Evolutionary conservation across 2,888 invertebrate genomes (phyloP), one percentile per base, ranked within the genome.

Genomic region (Orchesellides sinensis): DNA sequence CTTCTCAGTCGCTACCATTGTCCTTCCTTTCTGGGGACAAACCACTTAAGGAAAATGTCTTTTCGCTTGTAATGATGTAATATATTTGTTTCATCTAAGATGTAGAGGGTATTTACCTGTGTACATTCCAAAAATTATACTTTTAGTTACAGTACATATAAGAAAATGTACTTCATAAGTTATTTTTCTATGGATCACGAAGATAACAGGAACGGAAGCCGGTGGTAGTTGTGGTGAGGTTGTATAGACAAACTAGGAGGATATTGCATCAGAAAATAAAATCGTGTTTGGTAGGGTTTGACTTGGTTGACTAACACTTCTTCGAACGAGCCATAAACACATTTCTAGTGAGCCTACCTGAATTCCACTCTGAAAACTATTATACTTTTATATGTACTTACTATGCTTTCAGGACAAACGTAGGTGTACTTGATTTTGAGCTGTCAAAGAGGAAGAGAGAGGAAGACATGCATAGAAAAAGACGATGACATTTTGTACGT

Each of bases 31-130:
- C 10, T 66, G 29, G 73, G 80, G 63, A 69, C 80, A 66, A 66
- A 73, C 73, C 80, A 80, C 80, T 80, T 80, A 73, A 80, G 72
- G 66, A 80, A 80, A 80, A 73, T 80, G 66, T 80, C 73, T 80
- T 80, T 61, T 79, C 72, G 72, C 79, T 79, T 72, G 66, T 80
- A 72, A 80, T 80, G 80, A 80, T 80, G 80, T 66, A 80, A 80
- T 80, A 72, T 72, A 68, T 80, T 80, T 80, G 80, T 80, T 80
- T 73, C 80, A 49, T 73, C 45, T 56, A 40, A 47, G 49, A 65
- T 49, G 52, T 61, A 47, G 27, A 27, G 25, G 17, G 6, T 35
- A 45, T 59, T 77, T 72, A 79, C 79, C 70, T 79, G 79, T 32
- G 27, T 29, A 5, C 40, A 4, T 1, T 4, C 59, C 23, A 17